Conservation (phyloP, 2,113 vertebrate species). For the Oreochromis spilurus region DNA sequence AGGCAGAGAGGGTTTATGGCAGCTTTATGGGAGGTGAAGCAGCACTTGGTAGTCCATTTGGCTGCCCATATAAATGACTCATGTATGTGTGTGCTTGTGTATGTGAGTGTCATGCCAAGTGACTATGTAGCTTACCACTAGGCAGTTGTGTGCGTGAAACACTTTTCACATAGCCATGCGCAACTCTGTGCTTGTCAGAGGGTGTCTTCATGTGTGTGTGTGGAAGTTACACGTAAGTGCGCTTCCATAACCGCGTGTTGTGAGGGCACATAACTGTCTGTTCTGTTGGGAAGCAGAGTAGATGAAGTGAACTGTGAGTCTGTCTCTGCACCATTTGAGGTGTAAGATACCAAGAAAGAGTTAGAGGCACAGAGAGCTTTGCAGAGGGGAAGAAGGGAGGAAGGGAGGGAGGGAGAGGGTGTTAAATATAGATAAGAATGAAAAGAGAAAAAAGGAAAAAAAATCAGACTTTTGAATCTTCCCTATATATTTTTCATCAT, state of each 20-base stretch:
- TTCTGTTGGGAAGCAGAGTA: constrained; percentile 1
- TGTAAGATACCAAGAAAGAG: constrained; percentile 39
- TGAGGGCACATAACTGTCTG: constrained; percentile 23
- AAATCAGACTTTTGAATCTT: neutral
- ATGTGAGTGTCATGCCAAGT: neutral
- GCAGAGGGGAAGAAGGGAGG: neutral
- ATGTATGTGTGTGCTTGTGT: neutral
- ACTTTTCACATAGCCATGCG: constrained; percentile 4
- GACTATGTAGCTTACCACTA: constrained; percentile 13
- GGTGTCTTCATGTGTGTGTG: neutral
- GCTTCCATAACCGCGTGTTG: constrained; percentile 1
- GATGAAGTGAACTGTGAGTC: constrained; percentile 47
- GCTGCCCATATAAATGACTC: constrained; percentile 60
- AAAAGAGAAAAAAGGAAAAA: neutral
- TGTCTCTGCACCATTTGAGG: constrained; percentile 53
- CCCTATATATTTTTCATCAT: neutral
- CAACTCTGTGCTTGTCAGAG: neutral
- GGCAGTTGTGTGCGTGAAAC: constrained; percentile 15
- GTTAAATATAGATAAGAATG: constrained; percentile 12
- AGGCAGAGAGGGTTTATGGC: constrained; percentile 53
- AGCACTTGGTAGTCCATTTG: constrained; percentile 58
- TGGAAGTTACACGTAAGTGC: neutral
- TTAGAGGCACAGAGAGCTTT: constrained; percentile 4
- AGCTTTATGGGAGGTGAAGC: constrained; percentile 67
- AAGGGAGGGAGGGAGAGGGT: neutral